Base-by-base conservation (phyloP, 2,888 invertebrate genomes). In the Tridacna crocea region DNA sequence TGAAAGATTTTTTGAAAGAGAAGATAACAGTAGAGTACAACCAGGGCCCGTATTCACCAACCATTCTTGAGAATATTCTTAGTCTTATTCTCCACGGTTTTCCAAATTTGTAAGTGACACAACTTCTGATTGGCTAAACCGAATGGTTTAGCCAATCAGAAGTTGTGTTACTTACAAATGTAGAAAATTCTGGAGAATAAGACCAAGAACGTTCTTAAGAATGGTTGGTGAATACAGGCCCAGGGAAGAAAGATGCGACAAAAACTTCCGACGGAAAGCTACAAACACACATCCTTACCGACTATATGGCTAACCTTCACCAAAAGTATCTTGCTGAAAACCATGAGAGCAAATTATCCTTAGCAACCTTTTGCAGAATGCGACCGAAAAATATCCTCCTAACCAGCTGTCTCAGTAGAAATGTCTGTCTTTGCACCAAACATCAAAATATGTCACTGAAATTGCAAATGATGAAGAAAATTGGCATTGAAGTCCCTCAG, bases 341-440 rank as follows among this genome's bases (percentile, higher is more conserved):
- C 10, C 61, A 4, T 3, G 61, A 61, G 2, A 1, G 3, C 3
- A 61, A 3, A 3, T 3, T 61, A 22, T 61, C 61, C 6, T 22
- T 61, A 3, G 61, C 61, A 13, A 61, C 22, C 4, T 61, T 61
- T 24, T 61, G 61, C 13, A 1, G 61, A 2, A 1, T 61, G 1
- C 61, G 61, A 3, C 61, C 61, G 10, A 60, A 58, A 4, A 46
- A 83, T 60, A 73, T 87, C 0, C 26, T 74, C 11, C 24, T 79
- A 13, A 78, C 83, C 19, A 68, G 47, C 17, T 79, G 72, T 11
- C 77, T 87, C 11, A 27, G 55, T 1, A 74, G 84, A 80, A 75
- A 76, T 55, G 68, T 77, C 0, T 88, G 88, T 66, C 85, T 51
- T 0, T 86, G 88, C 51, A 63, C 51, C 13, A 51, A 79, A 15